Conservation (phyloP, 2,797 vertebrate species). For the Gadopsis marmoratus region DNA sequence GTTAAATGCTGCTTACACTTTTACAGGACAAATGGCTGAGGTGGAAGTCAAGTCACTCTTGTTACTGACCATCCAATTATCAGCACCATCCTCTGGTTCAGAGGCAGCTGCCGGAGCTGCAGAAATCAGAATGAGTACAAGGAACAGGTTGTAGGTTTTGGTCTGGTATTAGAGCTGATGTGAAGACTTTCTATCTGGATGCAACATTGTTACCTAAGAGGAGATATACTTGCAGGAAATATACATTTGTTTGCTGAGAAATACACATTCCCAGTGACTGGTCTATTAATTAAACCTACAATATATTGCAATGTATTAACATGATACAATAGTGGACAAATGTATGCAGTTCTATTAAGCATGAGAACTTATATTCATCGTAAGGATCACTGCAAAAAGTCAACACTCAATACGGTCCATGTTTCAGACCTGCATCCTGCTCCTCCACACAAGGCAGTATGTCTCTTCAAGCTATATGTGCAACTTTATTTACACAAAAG, state of each 20-base stretch:
- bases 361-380: not conserved
- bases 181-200: not conserved
- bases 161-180: not conserved
- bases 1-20: not conserved
- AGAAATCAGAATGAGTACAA: not conserved
- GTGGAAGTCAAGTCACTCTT: not conserved
- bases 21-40: not conserved
- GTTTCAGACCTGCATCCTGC: not conserved
- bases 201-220: not conserved
- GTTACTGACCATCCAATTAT: not conserved
- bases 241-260: not conserved
- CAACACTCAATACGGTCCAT: not conserved
- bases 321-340: not conserved
- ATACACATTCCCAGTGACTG: not conserved
- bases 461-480: not conserved
- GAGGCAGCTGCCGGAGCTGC: not conserved
- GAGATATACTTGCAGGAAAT: not conserved
- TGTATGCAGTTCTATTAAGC: not conserved
- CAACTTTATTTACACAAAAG: not conserved
- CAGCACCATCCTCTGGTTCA: not conserved
- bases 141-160: not conserved
- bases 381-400: not conserved
- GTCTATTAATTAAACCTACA: not conserved
- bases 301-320: not conserved
- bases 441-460: not conserved